Percentiles rank a stretch among this genome's conserved stretches.
phyloP scores from a whole-genome alignment of 2,113 vertebrate species.

The Gila orcuttii region DNA sequence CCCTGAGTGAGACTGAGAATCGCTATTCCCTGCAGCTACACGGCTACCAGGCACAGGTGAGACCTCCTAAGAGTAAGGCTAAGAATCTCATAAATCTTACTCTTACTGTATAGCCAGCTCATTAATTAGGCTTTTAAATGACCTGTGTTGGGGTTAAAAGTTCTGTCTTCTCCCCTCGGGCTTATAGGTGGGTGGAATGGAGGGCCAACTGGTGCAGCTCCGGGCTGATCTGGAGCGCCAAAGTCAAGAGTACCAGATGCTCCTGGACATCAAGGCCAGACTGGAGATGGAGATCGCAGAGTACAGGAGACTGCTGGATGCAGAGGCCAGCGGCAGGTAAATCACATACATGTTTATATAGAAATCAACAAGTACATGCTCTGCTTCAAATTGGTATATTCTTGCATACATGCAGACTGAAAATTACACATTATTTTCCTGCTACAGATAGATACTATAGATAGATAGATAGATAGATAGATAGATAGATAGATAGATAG shows the following conservation, averaged over 20 bases:
- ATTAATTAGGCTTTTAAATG: neutral
- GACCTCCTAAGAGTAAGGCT: neutral
- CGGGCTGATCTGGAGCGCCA: slow-evolving; percentile 78
- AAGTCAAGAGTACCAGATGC: slow-evolving; percentile 77
- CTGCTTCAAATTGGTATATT: neutral
- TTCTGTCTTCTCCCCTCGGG: neutral
- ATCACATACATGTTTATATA: neutral
- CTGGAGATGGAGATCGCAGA: slow-evolving; percentile 87
- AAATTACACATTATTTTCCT: neutral
- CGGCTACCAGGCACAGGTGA: slow-evolving; percentile 75
- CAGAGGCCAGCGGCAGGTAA: slow-evolving; percentile 59
- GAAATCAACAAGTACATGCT: neutral
- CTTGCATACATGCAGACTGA: neutral
- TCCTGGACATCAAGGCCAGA: slow-evolving; percentile 81
- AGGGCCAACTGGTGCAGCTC: slow-evolving; percentile 77
- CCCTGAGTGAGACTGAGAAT: slow-evolving; percentile 73
- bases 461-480: too few relatives aligned
- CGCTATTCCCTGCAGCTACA: slow-evolving; percentile 73
- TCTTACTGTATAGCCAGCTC: neutral
- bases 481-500: too few relatives aligned
- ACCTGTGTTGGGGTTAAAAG: neutral
- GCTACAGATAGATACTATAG: too few relatives aligned
- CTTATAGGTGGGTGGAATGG: slow-evolving; percentile 67
- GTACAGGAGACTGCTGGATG: slow-evolving; percentile 80
- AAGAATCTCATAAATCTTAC: neutral